Evolutionary conservation across 2,797 vertebrate species (phyloP), one percentile per base, ranked within the genome.

Genomic region (Leptodactylus fallax): DNA sequence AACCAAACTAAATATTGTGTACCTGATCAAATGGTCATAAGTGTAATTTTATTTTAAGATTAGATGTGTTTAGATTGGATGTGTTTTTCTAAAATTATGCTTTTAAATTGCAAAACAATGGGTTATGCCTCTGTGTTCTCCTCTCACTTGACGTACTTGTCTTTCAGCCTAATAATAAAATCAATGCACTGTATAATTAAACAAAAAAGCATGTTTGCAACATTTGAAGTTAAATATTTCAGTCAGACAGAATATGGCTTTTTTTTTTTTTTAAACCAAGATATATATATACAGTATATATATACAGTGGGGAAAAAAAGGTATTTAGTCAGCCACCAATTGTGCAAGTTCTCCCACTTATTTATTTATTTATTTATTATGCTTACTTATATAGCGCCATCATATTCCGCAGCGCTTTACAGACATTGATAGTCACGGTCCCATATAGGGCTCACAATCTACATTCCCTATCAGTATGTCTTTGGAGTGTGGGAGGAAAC

Each of bases 101-200:
- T 56, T 16, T 8, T 58, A 72, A 55, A 83, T 72, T 83, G 67
- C 67, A 72, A 27, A 83, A 72, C 11, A 72, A 83, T 83, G 51
- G 47, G 16, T 60, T 36, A 71, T 74, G 58, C 51, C 60, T 76
- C 83, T 61, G 65, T 72, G 74, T 79, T 74, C 56, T 63, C 67
- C 63, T 76, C 63, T 65, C 77, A 14, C 19, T 72, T 49, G 71
- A 74, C 83, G 81, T 85, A 72, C 84, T 81, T 85, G 67, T 85
- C 17, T 16, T 77, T 81, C 47, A 58, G 72, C 27, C 65, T 81
- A 88, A 84, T 88, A 85, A 79, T 79, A 85, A 88, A 88, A 88
- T 88, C 76, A 88, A 74, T 88, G 82, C 82, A 74, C 74, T 85
- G 87, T 88, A 82, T 88, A 88, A 88, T 88, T 79, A 88, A 80